Evolutionary conservation across 23 tunicate species (phyloP).

Genomic region (Oikopleura dioica): DNA sequence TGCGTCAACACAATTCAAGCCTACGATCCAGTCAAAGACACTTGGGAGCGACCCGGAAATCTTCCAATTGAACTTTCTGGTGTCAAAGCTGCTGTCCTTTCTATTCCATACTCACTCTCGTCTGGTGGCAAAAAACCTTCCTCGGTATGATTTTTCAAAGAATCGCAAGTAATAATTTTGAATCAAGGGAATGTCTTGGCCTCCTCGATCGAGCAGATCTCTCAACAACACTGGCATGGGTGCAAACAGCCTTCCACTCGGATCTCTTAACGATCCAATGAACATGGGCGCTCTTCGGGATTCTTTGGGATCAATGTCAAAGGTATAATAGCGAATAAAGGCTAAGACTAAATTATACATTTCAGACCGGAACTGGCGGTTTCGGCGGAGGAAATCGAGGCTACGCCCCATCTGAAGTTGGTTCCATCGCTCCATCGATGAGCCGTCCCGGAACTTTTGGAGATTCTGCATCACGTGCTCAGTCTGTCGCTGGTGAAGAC

Average conservation of each 20-base stretch:
- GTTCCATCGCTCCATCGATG: slow-evolving; percentile 5
- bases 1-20: slow-evolving; percentile 72
- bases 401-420: slow-evolving; percentile 1
- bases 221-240: neutral
- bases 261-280: neutral
- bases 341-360: neutral
- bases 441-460: neutral
- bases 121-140: slow-evolving; percentile 31
- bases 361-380: neutral
- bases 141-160: neutral
- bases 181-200: slow-evolving; percentile 9
- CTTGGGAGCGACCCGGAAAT: slow-evolving; percentile 79
- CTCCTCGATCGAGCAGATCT: neutral
- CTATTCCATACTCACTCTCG: slow-evolving; percentile 94
- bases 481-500: neutral
- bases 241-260: neutral
- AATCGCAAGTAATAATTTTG: neutral
- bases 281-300: slow-evolving; percentile 1
- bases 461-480: neutral
- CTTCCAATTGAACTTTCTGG: slow-evolving; percentile 97
- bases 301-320: slow-evolving; percentile 5
- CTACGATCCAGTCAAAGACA: slow-evolving; percentile 70
- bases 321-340: neutral
- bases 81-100: slow-evolving; percentile 48
- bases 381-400: neutral